These are phyloP conservation scores for Melinaea marsaeus DNA, from an alignment of 2,888 invertebrate species.

Conservation along the genomic window DNA sequence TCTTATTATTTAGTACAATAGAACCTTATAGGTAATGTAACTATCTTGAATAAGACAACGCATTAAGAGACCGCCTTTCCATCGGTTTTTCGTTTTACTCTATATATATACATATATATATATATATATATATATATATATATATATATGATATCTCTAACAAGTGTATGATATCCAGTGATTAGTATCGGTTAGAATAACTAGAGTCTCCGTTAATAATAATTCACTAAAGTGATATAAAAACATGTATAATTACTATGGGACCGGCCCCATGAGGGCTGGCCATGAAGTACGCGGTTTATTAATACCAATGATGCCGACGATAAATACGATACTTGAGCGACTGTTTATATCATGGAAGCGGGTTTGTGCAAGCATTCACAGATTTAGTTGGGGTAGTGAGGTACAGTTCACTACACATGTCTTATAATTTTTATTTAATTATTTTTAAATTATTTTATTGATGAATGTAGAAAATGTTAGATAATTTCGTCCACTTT, in stretches of 20 bases:
- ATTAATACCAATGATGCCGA: conserved; percentile 35
- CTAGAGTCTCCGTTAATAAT: conserved; percentile 67
- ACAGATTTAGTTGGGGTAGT: conserved; percentile 76
- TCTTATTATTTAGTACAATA: no score
- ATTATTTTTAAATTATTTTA: neutral
- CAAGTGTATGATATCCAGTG: conserved; percentile 17
- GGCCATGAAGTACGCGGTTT: conserved; percentile 55
- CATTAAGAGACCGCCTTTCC: no score
- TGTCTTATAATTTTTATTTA: neutral
- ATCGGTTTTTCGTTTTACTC: no score
- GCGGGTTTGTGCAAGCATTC: conserved; percentile 79
- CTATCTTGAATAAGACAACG: no score
- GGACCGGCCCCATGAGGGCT: conserved; percentile 64
- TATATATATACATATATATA: no score
- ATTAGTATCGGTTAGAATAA: conserved; percentile 33
- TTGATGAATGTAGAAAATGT: neutral
- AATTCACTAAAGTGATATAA: conserved; percentile 73
- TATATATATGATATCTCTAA: neutral
- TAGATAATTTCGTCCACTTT: no score
- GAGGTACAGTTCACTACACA: conserved; percentile 49
- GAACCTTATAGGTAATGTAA: no score
- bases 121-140: no score
- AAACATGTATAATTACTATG: conserved; percentile 77
- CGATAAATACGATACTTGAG: conserved; percentile 65
- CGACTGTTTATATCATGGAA: conserved; percentile 75